Percentiles rank a stretch among this genome's conserved stretches.
phyloP scores from a whole-genome alignment of 2,797 vertebrate genomes.

The Apogon talboti region DNA sequence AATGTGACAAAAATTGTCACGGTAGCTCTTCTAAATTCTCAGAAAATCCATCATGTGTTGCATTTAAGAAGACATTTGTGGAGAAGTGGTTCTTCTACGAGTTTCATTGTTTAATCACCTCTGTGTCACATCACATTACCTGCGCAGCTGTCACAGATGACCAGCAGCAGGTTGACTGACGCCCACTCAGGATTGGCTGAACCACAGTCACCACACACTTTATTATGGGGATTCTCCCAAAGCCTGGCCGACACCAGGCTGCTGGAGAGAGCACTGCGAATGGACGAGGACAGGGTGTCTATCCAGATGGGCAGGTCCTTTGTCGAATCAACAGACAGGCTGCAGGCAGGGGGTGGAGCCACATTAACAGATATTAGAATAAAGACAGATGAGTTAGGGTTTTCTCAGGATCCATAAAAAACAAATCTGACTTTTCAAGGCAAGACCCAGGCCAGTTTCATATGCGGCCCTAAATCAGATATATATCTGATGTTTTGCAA shows the following conservation, averaged over 20 bases:
- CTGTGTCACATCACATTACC: conserved; percentile 42
- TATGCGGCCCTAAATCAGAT: too few relatives aligned
- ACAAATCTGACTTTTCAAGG: too few relatives aligned
- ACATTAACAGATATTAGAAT: neutral
- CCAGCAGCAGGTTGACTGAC: conserved; percentile 82
- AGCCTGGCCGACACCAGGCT: conserved; percentile 79
- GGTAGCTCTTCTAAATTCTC: too few relatives aligned
- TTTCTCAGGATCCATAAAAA: too few relatives aligned
- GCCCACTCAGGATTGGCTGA: conserved; percentile 83
- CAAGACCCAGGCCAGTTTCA: too few relatives aligned
- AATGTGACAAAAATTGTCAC: too few relatives aligned
- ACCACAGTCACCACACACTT: conserved; percentile 81
- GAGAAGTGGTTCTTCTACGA: too few relatives aligned
- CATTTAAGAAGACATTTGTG: too few relatives aligned
- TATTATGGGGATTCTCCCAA: conserved; percentile 81
- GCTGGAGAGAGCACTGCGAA: conserved; percentile 78
- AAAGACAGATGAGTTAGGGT: too few relatives aligned
- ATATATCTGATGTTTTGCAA: too few relatives aligned
- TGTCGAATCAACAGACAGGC: conserved; percentile 79
- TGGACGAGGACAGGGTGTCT: conserved; percentile 67
- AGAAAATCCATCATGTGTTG: too few relatives aligned
- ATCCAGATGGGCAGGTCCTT: conserved; percentile 76
- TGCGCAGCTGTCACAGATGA: conserved; percentile 83
- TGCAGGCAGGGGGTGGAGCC: conserved; percentile 23
- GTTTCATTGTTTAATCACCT: too few relatives aligned